Evolutionary conservation across 2,797 vertebrate genomes (phyloP).

Genomic region (Poeciliopsis infans): DNA sequence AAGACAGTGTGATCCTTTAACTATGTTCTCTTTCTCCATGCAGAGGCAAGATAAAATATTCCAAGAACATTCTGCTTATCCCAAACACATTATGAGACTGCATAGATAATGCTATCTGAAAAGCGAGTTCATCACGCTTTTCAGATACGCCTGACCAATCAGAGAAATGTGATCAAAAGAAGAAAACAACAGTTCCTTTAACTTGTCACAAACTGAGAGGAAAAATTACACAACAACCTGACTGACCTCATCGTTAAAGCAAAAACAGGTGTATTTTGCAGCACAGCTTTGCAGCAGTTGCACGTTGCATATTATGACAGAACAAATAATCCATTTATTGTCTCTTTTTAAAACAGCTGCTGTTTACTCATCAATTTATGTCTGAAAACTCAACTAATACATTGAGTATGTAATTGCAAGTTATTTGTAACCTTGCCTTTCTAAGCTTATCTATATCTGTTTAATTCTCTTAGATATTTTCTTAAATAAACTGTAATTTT

Average conservation of each 20-base stretch:
- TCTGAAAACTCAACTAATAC: neutral
- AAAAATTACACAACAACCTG: neutral
- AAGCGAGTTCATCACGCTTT: neutral
- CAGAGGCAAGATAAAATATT: neutral
- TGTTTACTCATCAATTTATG: neutral
- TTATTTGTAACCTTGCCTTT: neutral
- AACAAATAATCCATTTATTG: neutral
- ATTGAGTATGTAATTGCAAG: neutral
- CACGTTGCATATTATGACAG: neutral
- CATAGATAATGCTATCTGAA: neutral
- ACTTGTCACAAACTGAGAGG: neutral
- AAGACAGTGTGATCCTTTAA: neutral
- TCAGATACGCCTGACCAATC: constrained; percentile 11
- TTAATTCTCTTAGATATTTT: neutral
- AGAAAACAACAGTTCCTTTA: neutral
- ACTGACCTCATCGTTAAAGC: neutral
- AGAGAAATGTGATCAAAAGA: neutral
- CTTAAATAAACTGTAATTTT: too few relatives aligned
- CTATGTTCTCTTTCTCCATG: neutral
- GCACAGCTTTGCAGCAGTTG: neutral
- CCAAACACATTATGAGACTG: neutral
- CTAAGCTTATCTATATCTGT: neutral
- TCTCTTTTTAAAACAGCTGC: neutral
- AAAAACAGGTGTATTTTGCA: neutral
- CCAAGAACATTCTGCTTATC: constrained; percentile 5